A percentile compares a stretch with the other conserved stretches of the same genome.
These are phyloP conservation scores for Tetramorium bicarinatum DNA, from an alignment of 2,888 invertebrate genomes.

Conservation along the genomic window DNA sequence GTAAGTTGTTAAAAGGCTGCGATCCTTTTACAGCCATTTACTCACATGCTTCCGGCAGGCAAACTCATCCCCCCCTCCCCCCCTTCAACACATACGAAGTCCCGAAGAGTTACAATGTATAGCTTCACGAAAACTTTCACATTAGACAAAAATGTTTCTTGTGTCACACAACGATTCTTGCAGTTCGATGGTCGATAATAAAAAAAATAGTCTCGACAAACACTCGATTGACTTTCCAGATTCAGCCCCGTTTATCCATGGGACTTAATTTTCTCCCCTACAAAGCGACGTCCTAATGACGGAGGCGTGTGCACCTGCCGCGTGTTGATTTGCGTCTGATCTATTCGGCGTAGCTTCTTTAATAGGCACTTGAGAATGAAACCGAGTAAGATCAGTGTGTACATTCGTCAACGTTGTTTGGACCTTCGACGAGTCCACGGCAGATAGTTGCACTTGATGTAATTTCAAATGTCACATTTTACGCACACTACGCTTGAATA, in stretches of 20 bases:
- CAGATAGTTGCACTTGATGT: not conserved
- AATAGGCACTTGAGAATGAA: conserved; percentile 75
- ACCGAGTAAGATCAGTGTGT: conserved; percentile 77
- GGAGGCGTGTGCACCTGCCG: conserved; percentile 20
- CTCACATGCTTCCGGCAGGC: conserved; percentile 81
- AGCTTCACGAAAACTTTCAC: conserved; percentile 21
- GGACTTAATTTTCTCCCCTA: conserved; percentile 62
- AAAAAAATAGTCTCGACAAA: not conserved
- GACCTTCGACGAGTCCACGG: conserved; percentile 47
- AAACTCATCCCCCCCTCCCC: conserved; percentile 52
- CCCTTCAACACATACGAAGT: conserved; percentile 15
- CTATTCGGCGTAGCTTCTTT: conserved; percentile 66
- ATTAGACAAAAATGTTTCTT: conserved; percentile 10
- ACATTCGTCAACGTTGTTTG: conserved; percentile 69
- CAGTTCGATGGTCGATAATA: not conserved
- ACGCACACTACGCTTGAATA: not conserved
- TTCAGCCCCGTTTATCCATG: conserved; percentile 64
- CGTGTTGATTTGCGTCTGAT: conserved; percentile 25
- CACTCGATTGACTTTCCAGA: not conserved
- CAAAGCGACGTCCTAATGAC: conserved; percentile 42
- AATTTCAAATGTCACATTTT: not conserved
- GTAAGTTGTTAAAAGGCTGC: conserved; percentile 83
- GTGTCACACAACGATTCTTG: not conserved
- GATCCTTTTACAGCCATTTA: conserved; percentile 84
- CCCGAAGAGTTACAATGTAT: conserved; percentile 7